Percentiles rank a stretch among this genome's conserved stretches.
phyloP scores from a whole-genome alignment of 2,888 invertebrate genomes.

The Platycnemis pennipes region DNA sequence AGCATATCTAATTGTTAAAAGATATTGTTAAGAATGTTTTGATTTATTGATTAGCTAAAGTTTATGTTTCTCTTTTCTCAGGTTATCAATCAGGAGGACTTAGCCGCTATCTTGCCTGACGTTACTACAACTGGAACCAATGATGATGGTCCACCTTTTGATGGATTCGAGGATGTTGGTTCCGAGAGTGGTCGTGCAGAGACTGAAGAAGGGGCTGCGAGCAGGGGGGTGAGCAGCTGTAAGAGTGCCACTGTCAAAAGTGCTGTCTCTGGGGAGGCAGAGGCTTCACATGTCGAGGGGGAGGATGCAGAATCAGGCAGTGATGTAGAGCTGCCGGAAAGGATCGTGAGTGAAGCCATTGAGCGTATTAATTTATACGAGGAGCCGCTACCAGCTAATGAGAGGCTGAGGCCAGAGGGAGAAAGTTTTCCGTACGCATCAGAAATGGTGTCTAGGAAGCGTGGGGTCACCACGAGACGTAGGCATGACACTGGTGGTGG shows the following conservation, averaged over 20 bases:
- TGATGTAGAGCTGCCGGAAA: slow-evolving; percentile 87
- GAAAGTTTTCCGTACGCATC: slow-evolving; percentile 34
- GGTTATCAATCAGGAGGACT: slow-evolving; percentile 90
- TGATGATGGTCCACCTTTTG: slow-evolving; percentile 80
- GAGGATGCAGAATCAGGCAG: slow-evolving; percentile 81
- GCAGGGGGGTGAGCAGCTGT: slow-evolving; percentile 21
- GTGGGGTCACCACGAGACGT: slow-evolving; percentile 48
- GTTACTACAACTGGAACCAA: slow-evolving; percentile 79
- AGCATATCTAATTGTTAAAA: too few species aligned
- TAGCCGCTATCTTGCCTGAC: slow-evolving; percentile 89
- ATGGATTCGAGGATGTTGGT: slow-evolving; percentile 82
- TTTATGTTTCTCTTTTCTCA: slow-evolving; percentile 76
- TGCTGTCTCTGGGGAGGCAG: slow-evolving; percentile 51
- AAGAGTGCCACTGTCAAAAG: slow-evolving; percentile 42
- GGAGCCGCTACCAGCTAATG: slow-evolving; percentile 58
- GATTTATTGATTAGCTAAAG: too few species aligned
- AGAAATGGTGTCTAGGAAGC: slow-evolving; percentile 26
- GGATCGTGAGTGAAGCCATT: slow-evolving; percentile 88
- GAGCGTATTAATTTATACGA: slow-evolving; percentile 84
- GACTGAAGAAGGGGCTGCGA: slow-evolving; percentile 76
- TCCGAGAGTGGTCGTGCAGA: slow-evolving; percentile 74
- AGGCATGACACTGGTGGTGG: slow-evolving; percentile 52
- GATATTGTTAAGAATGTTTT: too few species aligned
- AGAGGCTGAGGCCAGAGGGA: slow-evolving; percentile 53
- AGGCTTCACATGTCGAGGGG: slow-evolving; percentile 26